Conservation (phyloP, 2,888 invertebrate species). For the Ophion obscuratus region DNA sequence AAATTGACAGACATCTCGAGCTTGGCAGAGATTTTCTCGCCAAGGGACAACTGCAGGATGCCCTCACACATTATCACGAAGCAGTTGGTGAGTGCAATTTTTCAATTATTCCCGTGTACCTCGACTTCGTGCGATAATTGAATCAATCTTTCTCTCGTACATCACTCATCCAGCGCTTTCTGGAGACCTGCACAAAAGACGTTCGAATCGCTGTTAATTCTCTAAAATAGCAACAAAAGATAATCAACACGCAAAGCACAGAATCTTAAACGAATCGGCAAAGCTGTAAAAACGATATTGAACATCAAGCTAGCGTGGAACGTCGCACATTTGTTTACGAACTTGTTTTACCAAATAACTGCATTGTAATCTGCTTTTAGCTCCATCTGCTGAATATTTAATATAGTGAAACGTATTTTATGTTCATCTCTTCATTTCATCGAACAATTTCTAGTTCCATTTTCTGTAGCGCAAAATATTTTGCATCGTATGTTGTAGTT, state of each 20-base stretch:
- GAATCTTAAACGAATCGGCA: not conserved
- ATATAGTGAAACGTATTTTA: too few species aligned
- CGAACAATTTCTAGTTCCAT: too few species aligned
- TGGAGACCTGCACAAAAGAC: not conserved
- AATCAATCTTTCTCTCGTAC: not conserved
- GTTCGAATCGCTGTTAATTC: not conserved
- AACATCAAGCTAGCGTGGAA: too few species aligned
- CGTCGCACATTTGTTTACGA: too few species aligned
- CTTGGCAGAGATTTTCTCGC: constrained; percentile 96
- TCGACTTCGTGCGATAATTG: not conserved
- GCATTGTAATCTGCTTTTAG: too few species aligned
- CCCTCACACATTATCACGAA: constrained; percentile 98
- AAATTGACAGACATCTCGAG: constrained; percentile 97
- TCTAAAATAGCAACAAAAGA: not conserved
- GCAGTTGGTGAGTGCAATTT: constrained; percentile 92
- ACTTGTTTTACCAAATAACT: too few species aligned
- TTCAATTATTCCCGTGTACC: not conserved
- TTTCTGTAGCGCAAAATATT: too few species aligned
- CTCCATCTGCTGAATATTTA: too few species aligned
- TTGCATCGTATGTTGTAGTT: too few species aligned
- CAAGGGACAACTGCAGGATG: constrained; percentile 97
- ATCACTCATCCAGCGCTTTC: not conserved
- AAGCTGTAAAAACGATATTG: not conserved
- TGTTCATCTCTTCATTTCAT: too few species aligned
- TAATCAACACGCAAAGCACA: not conserved